Conservation (phyloP, 2,888 invertebrate genomes). For the Eristalinus aeneus region DNA sequence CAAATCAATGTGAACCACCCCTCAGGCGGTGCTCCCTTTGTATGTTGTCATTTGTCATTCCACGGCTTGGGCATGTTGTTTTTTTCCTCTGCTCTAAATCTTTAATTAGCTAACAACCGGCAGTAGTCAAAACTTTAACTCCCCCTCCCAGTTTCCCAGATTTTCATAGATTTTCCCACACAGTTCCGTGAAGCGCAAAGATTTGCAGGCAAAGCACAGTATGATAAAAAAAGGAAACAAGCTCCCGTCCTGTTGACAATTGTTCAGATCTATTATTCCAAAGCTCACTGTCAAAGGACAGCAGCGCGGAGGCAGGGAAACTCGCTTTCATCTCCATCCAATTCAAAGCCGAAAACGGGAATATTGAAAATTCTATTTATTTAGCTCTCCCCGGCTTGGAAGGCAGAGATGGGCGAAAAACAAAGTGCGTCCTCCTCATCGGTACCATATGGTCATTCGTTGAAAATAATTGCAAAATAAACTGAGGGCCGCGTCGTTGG, state of each 20-base stretch:
- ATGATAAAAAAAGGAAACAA: neutral
- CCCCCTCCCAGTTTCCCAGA: neutral
- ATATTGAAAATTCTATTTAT: conserved; percentile 20
- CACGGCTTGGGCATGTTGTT: neutral
- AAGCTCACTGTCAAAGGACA: neutral
- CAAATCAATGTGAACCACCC: neutral
- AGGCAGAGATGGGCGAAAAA: neutral
- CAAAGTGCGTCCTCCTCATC: neutral
- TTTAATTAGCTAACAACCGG: neutral
- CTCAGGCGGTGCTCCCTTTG: neutral
- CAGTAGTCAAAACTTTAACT: neutral
- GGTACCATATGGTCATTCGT: conserved; percentile 29
- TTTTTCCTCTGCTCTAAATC: neutral
- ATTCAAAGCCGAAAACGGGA: neutral
- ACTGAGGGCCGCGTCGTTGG: conserved; percentile 21
- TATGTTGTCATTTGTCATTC: neutral
- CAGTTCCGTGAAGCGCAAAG: neutral
- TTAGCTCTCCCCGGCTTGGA: conserved; percentile 6
- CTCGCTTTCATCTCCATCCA: neutral
- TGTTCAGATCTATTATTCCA: neutral
- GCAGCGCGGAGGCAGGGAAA: neutral
- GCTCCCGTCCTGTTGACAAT: neutral
- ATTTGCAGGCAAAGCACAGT: neutral
- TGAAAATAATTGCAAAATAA: conserved; percentile 52
- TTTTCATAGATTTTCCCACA: too few species aligned